Evolutionary conservation across 2,888 invertebrate genomes (phyloP), one percentile per base, ranked within the genome.

Genomic region (Trachelus iudaicus): DNA sequence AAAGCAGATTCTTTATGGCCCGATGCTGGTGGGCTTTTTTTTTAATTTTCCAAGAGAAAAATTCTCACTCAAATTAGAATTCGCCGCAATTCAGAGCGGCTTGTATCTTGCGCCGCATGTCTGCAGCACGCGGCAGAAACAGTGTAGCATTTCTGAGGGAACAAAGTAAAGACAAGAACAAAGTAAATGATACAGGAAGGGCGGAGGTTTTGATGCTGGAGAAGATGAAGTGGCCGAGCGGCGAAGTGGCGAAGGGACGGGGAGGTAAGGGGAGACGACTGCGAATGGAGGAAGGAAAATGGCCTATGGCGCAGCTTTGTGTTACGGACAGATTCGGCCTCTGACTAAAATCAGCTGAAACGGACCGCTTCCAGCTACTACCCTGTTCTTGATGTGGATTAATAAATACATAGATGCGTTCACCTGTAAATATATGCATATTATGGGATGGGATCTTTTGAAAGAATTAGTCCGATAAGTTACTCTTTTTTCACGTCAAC

Each of bases 251-350:
- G 76, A 73, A 77, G 77, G 73, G 77, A 35, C 34, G 73, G 69
- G 69, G 56, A 56, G 71, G 30, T 12, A 33, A 31, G 74, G 34
- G n/a, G 69, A 35, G 73, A 31, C 2, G 71, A 68, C 56, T 31
- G 37, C 33, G 73, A 78, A 33, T 6, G 33, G 56, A 79, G 80
- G 79, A 80, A 76, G 81, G 76, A 81, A 81, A 79, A 81, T 81
- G 80, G 81, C 82, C 82, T 69, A 79, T 81, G 80, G 82, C 81
- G 73, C 77, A 73, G 81, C 82, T 82, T 82, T 81, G 82, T 82
- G 82, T 79, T 75, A 80, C 80, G 79, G 80, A 80, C 82, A 78
- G 81, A 76, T 77, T 73, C 78, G 78, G 77, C 77, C 79, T 34
- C 78, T 77, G 56, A 76, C 76, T 76, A 74, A 34, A 40, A 12